Conservation (phyloP, 92 coral and sea anemone species). For the Heliopora coerulea region DNA sequence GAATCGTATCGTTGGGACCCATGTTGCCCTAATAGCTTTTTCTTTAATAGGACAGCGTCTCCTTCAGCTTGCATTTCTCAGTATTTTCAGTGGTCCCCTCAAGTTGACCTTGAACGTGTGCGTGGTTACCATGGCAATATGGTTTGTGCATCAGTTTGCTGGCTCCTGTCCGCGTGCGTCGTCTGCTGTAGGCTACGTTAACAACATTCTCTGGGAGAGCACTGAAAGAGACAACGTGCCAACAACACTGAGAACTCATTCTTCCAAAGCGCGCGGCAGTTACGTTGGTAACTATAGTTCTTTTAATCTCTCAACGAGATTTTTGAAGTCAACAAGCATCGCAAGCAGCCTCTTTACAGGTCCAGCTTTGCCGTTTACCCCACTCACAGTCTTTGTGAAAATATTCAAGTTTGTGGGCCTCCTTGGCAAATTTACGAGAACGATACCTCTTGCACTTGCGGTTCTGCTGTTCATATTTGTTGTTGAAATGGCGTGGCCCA, state of each 20-base stretch:
- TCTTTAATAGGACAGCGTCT: not conserved
- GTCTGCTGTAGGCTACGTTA: not conserved
- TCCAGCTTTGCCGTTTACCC: not conserved
- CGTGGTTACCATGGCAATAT: conserved; percentile 21
- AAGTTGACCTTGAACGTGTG: not conserved
- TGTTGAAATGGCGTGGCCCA: too few relatives aligned
- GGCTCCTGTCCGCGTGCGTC: conserved; percentile 3
- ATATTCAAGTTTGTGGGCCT: too few relatives aligned
- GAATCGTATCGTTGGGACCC: conserved; percentile 5
- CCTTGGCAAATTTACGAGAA: too few relatives aligned
- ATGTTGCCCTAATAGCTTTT: conserved; percentile 3
- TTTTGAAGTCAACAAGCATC: conserved; percentile 7
- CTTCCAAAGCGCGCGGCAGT: conserved; percentile 3
- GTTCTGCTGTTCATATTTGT: too few relatives aligned
- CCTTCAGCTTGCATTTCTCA: conserved; percentile 10
- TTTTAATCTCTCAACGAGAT: not conserved
- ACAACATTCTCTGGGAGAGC: conserved; percentile 1
- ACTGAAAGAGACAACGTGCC: too few relatives aligned
- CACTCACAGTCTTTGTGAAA: conserved; percentile 8
- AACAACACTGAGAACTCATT: not conserved
- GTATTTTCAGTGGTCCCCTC: not conserved
- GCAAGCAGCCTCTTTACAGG: not conserved
- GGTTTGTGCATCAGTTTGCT: conserved; percentile 1
- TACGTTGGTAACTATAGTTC: conserved; percentile 7
- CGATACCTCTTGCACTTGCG: too few relatives aligned